Evolutionary conservation across 2,113 vertebrate species (phyloP).

Genomic region (Xiphophorus hellerii): DNA sequence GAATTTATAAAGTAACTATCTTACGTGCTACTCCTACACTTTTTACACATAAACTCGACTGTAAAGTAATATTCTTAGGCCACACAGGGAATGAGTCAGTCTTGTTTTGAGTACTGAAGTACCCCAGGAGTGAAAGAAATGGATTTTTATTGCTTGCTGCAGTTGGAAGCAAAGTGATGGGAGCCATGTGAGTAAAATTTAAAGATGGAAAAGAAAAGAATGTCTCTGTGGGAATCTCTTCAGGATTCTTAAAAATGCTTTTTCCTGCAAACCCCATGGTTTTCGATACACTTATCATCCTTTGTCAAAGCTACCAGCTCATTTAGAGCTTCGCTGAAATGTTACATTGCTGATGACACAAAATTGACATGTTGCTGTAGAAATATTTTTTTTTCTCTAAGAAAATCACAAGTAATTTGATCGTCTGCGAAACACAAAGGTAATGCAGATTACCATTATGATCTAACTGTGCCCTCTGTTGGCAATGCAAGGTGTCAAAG

Average conservation of each 20-base stretch:
- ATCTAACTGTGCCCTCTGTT: conserved; percentile 52
- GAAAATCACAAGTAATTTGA: neutral
- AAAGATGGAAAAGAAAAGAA: neutral
- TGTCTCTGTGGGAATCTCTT: neutral
- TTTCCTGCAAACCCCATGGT: neutral
- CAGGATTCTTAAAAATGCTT: neutral
- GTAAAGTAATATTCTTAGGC: neutral
- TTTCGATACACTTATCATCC: neutral
- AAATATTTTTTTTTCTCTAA: neutral
- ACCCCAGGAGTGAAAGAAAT: neutral
- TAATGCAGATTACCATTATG: conserved; percentile 2
- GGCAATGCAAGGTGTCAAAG: conserved; percentile 6
- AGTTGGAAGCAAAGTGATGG: neutral
- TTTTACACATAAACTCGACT: neutral
- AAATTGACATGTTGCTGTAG: neutral
- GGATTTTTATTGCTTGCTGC: neutral
- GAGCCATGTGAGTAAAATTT: neutral
- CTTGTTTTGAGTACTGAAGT: neutral
- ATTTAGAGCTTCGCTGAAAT: neutral
- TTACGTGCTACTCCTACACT: neutral
- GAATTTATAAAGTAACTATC: neutral
- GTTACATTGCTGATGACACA: neutral
- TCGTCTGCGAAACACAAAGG: neutral
- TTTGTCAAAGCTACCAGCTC: neutral
- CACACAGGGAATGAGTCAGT: too few relatives aligned